phyloP scores from a whole-genome alignment of 2,888 invertebrate species.

The Adelphocoris suturalis region DNA sequence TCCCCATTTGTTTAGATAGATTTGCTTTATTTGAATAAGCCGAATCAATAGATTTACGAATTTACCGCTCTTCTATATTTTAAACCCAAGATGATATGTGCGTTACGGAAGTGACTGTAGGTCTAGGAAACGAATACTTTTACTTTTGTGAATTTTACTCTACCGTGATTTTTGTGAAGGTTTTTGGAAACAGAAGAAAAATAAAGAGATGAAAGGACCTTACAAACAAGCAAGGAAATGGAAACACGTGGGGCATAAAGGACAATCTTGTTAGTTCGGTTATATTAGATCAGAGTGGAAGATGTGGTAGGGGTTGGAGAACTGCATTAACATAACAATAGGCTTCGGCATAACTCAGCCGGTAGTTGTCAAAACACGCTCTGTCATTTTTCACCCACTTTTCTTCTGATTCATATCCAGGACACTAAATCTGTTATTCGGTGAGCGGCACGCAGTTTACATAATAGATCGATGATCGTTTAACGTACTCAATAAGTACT shows the following conservation, averaged over 20 bases:
- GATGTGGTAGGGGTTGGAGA: not conserved
- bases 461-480: too few relatives aligned
- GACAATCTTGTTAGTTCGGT: conserved; percentile 44
- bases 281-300: conserved; percentile 22
- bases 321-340: conserved; percentile 50
- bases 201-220: not conserved
- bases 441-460: too few relatives aligned
- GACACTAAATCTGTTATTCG: not conserved
- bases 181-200: not conserved
- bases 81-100: too few relatives aligned
- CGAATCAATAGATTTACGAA: too few relatives aligned
- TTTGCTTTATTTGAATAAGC: too few relatives aligned
- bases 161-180: too few relatives aligned
- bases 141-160: too few relatives aligned
- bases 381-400: conserved; percentile 2
- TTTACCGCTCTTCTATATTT: too few relatives aligned
- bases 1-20: too few relatives aligned
- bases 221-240: conserved; percentile 5
- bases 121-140: too few relatives aligned
- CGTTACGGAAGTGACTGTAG: too few relatives aligned
- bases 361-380: conserved; percentile 19
- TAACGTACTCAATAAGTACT: too few relatives aligned
- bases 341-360: conserved; percentile 50
- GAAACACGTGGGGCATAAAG: conserved; percentile 10
- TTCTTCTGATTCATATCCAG: not conserved